Conservation (phyloP, 2,888 invertebrate species). For the Agonopterix subpropinquella region DNA sequence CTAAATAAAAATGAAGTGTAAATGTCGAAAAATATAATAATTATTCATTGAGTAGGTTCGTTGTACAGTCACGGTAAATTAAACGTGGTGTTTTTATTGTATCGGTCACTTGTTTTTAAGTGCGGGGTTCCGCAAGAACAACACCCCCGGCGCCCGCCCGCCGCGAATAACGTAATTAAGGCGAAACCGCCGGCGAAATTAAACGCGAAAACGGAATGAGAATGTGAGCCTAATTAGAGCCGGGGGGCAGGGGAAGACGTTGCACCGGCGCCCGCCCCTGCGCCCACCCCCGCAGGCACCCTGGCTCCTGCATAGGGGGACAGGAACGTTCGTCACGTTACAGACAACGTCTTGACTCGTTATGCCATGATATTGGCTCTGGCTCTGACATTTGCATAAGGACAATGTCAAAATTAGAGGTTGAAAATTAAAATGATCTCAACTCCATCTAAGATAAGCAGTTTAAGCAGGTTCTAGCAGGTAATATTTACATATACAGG, state of each 20-base stretch:
- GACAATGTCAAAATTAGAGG: conserved; percentile 1
- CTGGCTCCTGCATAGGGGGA: conserved; percentile 9
- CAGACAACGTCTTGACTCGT: conserved; percentile 7
- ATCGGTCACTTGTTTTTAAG: conserved; percentile 47
- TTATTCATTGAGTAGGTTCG: background rate
- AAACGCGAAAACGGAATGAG: conserved; percentile 77
- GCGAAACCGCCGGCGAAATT: conserved; percentile 74
- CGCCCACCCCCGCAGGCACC: conserved; percentile 7
- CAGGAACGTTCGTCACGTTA: conserved; percentile 7
- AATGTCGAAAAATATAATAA: conserved; percentile 1
- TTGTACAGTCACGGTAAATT: conserved; percentile 4
- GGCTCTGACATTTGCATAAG: conserved; percentile 5
- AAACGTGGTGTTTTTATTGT: conserved; percentile 11
- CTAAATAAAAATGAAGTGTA: background rate
- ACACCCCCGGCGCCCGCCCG: conserved; percentile 26
- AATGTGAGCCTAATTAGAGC: conserved; percentile 78
- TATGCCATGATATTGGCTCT: conserved; percentile 9
- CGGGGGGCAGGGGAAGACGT: conserved; percentile 43
- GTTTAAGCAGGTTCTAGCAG: too few species aligned
- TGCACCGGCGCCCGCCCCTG: conserved; percentile 26
- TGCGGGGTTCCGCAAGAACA: conserved; percentile 33
- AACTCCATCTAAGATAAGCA: too few species aligned
- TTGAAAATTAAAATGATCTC: background rate
- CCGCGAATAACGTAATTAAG: conserved; percentile 77
- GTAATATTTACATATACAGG: too few species aligned